Base-by-base conservation (phyloP, 2,888 invertebrate species). In the Erebia ligea region DNA sequence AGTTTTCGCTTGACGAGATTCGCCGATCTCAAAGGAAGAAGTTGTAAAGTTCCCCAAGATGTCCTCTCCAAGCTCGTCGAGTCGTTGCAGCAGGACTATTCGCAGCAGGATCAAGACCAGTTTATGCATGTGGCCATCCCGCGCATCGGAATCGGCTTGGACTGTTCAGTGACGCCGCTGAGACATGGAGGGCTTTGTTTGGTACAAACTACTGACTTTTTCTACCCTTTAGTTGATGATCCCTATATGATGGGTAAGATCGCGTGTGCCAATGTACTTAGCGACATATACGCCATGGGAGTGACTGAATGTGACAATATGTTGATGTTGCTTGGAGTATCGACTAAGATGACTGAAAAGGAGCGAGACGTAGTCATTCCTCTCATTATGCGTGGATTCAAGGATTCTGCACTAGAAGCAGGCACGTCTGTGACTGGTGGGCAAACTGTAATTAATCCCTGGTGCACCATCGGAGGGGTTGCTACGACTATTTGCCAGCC, bases 11-110 rank as follows among this genome's bases (percentile, higher is more conserved):
- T 99, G 85, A 99, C 98, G 80, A 96, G 98, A 77, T 98, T 98
- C 88, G 97, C 98, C 74, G 98, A 98, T 91, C 94, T 98, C 80
- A 98, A 98, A 94, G 98, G 98, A 91, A 97, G 98, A 92, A 98
- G 98, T 86, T 98, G 98, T 92, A 98, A 98, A 94, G 98, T 98
- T 85, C 98, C 98, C 77, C 98, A 98, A 91, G 98, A 98, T 93
- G 97, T 97, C 72, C 94, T 98, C 75, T 95, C 97, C 89, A 96
- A 96, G 85, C 91, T 96, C 63, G 96, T 96, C 69, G 96, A 96
- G 77, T 96, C 96, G 0, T 87, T 96, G 72, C 96, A 96, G 80
- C 97, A 97, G 81, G 97, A 97, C 86, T 97, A 97, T 88, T 96
- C 96, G 76, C 95, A 96, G 78, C 96, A 97, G 87, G 98, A 98